Conservation (phyloP, 2,797 vertebrate genomes). For the Meriones psammophilus region DNA sequence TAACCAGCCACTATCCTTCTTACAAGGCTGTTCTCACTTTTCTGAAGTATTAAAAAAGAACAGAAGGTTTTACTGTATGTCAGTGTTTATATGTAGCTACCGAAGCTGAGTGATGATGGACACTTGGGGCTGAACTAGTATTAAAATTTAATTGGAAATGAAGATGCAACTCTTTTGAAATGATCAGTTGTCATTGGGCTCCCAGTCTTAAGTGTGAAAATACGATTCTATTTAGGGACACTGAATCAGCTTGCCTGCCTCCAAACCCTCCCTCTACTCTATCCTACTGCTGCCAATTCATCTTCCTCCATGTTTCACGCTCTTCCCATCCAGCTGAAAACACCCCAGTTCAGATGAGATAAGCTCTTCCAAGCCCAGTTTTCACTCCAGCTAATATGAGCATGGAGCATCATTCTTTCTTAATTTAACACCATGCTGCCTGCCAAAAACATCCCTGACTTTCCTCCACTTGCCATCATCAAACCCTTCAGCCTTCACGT, state of each 20-base stretch:
- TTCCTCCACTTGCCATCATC: slow-evolving; percentile 11
- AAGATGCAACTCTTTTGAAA: slow-evolving; percentile 31
- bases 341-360: neutral
- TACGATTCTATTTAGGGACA: slow-evolving; percentile 63
- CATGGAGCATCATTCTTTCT: neutral
- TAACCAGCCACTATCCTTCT: neutral
- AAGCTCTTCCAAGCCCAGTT: neutral
- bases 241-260: slow-evolving; percentile 48
- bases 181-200: slow-evolving; percentile 27
- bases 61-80: neutral
- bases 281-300: neutral
- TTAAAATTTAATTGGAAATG: slow-evolving; percentile 58
- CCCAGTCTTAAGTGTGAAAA: slow-evolving; percentile 40
- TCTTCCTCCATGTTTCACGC: neutral
- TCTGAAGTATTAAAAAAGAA: neutral
- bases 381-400: neutral
- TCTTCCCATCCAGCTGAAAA: slow-evolving; percentile 22
- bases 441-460: neutral
- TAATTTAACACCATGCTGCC: neutral
- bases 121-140: neutral
- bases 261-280: neutral
- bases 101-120: neutral
- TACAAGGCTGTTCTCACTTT: slow-evolving; percentile 9
- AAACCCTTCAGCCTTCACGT: neutral
- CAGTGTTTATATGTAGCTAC: neutral